phyloP scores from a whole-genome alignment of 2,797 vertebrate genomes.

The Yasuhikotakia modesta region DNA sequence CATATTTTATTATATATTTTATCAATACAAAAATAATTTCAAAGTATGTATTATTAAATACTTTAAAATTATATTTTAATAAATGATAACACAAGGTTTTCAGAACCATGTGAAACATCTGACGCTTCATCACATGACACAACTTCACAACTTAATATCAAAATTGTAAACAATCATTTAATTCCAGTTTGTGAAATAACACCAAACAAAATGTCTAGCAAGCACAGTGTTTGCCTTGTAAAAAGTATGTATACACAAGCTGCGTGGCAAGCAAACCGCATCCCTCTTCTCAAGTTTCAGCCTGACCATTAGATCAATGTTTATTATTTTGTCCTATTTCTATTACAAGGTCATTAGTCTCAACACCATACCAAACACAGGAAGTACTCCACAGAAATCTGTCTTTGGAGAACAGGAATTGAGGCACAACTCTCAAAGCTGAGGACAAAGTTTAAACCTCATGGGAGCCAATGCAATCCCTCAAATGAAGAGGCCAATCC shows the following conservation, averaged over 20 bases:
- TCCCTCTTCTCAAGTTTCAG: conserved; percentile 26
- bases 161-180: not conserved
- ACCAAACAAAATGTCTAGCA: not conserved
- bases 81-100: too few relatives aligned
- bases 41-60: too few relatives aligned
- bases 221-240: not conserved
- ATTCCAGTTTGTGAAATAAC: conserved; percentile 10
- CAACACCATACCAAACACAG: conserved; percentile 3
- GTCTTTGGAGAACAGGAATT: conserved; percentile 38
- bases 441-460: conserved; percentile 51
- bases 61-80: too few relatives aligned
- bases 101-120: too few relatives aligned
- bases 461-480: conserved; percentile 71
- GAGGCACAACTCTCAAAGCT: not conserved
- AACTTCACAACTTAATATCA: too few relatives aligned
- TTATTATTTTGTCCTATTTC: conserved; percentile 40
- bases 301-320: conserved; percentile 20
- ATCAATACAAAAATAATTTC: too few relatives aligned
- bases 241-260: conserved; percentile 8
- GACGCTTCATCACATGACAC: too few relatives aligned
- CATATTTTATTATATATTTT: too few relatives aligned
- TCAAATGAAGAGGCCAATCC: conserved; percentile 62
- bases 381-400: conserved; percentile 11
- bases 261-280: conserved; percentile 27
- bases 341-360: conserved; percentile 32